These are phyloP conservation scores for Gambusia holbrooki DNA, from an alignment of 2,113 vertebrate genomes.

Conservation along the genomic window DNA sequence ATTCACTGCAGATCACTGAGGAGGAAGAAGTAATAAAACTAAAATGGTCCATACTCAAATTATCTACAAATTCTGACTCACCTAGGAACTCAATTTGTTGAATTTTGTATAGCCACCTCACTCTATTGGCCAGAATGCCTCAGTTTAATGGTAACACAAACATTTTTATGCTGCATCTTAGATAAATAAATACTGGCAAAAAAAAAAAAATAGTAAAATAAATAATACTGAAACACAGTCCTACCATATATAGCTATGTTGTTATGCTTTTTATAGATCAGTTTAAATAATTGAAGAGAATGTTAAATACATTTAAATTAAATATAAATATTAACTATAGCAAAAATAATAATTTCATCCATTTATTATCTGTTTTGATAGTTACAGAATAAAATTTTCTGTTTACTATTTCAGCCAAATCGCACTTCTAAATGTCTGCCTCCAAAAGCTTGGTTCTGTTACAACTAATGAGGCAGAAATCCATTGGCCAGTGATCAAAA, in stretches of 20 bases:
- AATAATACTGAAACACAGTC: background rate
- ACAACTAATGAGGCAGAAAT: background rate
- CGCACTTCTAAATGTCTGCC: background rate
- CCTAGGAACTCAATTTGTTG: slow-evolving; percentile 8
- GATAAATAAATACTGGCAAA: too few species aligned
- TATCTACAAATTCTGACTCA: slow-evolving; percentile 17
- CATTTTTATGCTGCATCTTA: too few species aligned
- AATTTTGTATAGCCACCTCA: slow-evolving; percentile 11
- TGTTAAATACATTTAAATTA: too few species aligned
- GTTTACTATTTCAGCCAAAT: background rate
- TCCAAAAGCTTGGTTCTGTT: background rate
- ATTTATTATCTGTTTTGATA: too few species aligned
- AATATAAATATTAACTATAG: too few species aligned
- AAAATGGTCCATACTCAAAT: slow-evolving; percentile 14
- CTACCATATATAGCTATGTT: background rate
- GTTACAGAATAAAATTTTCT: too few species aligned
- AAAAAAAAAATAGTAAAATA: too few species aligned
- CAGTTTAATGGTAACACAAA: slow-evolving; percentile 18
- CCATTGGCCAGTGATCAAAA: background rate
- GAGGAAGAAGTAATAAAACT: slow-evolving; percentile 22
- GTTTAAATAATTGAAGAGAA: too few species aligned
- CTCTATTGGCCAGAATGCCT: slow-evolving; percentile 16
- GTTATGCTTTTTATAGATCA: too few species aligned
- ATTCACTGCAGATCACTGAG: background rate
- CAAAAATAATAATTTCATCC: too few species aligned